phyloP scores from a whole-genome alignment of 2,113 vertebrate genomes.

The Gila orcuttii region DNA sequence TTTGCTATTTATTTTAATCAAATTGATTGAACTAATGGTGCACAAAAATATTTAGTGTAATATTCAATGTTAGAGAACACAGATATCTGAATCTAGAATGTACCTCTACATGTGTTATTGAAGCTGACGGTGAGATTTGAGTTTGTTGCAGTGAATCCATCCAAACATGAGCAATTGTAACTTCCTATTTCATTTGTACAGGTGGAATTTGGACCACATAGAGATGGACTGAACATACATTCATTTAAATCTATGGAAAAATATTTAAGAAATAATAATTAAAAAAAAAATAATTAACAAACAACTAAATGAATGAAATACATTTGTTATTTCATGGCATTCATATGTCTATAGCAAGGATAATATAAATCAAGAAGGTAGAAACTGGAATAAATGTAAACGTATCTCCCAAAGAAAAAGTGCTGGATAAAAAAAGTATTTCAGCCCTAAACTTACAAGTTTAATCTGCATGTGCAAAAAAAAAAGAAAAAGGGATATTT shows the following conservation, averaged over 20 bases:
- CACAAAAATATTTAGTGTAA: neutral
- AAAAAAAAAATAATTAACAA: neutral
- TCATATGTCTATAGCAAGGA: neutral
- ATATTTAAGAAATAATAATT: neutral
- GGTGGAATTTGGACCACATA: slow-evolving; percentile 26
- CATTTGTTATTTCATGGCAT: neutral
- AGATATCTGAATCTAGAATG: neutral
- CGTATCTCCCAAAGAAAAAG: too few relatives aligned
- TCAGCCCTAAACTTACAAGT: neutral
- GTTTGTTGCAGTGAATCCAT: slow-evolving; percentile 6
- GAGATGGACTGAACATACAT: neutral
- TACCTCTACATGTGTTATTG: slow-evolving; percentile 28
- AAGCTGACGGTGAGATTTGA: neutral
- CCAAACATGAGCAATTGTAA: slow-evolving; percentile 15
- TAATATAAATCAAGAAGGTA: neutral
- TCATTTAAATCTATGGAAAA: neutral
- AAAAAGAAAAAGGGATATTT: neutral
- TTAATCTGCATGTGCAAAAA: neutral
- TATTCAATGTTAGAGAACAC: too few relatives aligned
- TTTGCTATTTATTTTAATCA: neutral
- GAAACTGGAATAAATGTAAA: neutral
- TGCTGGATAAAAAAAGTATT: neutral
- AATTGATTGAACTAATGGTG: neutral
- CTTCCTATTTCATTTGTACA: neutral
- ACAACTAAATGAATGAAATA: neutral